Conservation (phyloP, 2,888 invertebrate genomes). For the Torymus texanus region DNA sequence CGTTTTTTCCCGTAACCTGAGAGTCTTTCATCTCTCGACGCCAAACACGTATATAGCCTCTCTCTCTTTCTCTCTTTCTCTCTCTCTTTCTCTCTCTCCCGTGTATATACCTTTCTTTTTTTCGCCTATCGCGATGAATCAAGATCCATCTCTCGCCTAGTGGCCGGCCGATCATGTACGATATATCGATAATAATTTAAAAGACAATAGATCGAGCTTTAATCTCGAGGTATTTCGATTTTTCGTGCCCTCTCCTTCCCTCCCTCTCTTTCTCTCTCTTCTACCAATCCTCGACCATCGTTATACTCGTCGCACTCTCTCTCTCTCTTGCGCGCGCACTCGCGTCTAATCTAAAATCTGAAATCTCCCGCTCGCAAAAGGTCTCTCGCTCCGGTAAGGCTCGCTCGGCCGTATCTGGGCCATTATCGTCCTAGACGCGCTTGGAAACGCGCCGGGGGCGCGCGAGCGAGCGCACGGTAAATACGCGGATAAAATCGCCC, state of each 20-base stretch:
- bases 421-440: constrained; percentile 65
- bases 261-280: no score
- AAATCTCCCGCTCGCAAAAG: constrained; percentile 61
- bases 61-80: not conserved
- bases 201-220: constrained; percentile 55
- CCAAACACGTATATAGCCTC: constrained; percentile 25
- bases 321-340: no score
- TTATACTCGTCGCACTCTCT: no score
- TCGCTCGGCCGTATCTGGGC: constrained; percentile 58
- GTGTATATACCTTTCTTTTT: constrained; percentile 3
- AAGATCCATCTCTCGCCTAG: constrained; percentile 40
- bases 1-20: constrained; percentile 45
- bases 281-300: no score
- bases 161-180: constrained; percentile 41
- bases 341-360: constrained; percentile 66
- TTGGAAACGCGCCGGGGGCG: constrained; percentile 39
- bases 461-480: constrained; percentile 56
- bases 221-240: constrained; percentile 47
- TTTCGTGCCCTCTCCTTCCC: constrained; percentile 9
- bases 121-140: constrained; percentile 30
- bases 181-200: constrained; percentile 56
- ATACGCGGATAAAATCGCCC: constrained; percentile 71
- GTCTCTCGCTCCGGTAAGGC: constrained; percentile 41
- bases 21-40: constrained; percentile 49
- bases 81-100: constrained; percentile 6